Evolutionary conservation across 2,113 vertebrate species (phyloP).

Genomic region (Cryptotis parvus): DNA sequence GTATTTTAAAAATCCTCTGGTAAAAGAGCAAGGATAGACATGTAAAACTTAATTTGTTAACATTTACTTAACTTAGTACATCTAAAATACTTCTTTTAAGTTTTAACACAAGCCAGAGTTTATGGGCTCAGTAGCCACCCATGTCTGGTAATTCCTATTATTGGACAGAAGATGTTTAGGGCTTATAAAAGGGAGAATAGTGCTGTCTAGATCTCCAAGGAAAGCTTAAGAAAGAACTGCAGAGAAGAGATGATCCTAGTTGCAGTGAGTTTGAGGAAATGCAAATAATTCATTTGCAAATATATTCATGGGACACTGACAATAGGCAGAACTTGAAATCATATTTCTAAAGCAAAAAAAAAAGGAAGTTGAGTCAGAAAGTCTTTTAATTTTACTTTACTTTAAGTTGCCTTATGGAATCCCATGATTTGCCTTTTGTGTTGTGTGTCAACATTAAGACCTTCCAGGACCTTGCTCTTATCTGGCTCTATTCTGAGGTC

Average conservation of each 20-base stretch:
- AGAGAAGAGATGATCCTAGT: background rate
- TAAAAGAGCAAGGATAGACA: background rate
- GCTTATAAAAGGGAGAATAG: background rate
- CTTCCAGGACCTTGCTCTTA: background rate
- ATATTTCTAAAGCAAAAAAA: background rate
- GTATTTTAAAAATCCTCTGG: background rate
- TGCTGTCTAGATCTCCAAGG: background rate
- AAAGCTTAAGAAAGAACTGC: background rate
- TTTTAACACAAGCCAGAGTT: background rate
- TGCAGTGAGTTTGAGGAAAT: background rate
- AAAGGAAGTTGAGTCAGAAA: background rate
- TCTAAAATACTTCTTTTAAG: background rate
- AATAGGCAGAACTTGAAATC: background rate
- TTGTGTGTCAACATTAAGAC: background rate
- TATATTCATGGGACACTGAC: background rate
- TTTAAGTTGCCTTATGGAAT: background rate
- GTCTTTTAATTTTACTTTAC: background rate
- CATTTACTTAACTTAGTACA: background rate
- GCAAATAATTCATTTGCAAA: background rate
- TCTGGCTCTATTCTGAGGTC: fast-evolving
- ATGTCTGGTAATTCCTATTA: background rate
- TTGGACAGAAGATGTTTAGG: background rate
- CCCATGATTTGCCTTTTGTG: too few relatives aligned
- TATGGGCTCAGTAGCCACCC: background rate
- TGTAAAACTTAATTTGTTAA: background rate